These are phyloP conservation scores for Ormyrus nitidulus DNA, from an alignment of 2,888 invertebrate genomes.

Conservation along the genomic window DNA sequence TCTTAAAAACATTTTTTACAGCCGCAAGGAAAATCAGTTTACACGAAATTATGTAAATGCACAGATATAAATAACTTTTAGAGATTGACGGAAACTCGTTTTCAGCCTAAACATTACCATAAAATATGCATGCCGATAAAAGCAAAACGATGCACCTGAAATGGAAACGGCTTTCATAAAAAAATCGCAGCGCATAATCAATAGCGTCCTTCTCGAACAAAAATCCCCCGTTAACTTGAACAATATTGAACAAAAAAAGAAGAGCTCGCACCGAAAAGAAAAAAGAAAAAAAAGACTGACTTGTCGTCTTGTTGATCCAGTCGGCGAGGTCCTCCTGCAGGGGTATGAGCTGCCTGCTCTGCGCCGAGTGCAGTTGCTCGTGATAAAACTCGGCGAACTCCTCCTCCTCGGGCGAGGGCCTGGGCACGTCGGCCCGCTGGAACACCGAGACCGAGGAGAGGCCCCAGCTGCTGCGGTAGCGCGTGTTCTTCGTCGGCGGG, in stretches of 20 bases:
- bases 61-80: background rate
- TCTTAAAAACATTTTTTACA: no score
- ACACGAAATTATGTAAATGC: no score
- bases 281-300: constrained; percentile 77
- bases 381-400: constrained; percentile 82
- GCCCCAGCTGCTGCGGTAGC: constrained; percentile 79
- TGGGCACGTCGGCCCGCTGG: constrained; percentile 70
- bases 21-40: no score
- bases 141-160: constrained; percentile 2
- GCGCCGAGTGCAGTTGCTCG: constrained; percentile 85
- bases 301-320: constrained; percentile 90
- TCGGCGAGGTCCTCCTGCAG: constrained; percentile 91
- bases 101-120: no score
- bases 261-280: background rate
- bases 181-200: no score
- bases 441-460: constrained; percentile 78
- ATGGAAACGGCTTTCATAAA: background rate
- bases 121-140: constrained; percentile 16
- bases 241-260: constrained; percentile 4
- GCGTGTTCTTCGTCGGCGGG: constrained; percentile 71
- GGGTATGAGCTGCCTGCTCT: constrained; percentile 87
- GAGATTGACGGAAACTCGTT: background rate
- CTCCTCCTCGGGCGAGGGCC: constrained; percentile 77
- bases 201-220: no score
- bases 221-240: no score